These are phyloP conservation scores for Holacanthella duospinosa DNA, from an alignment of 2,888 invertebrate genomes.

Conservation along the genomic window DNA sequence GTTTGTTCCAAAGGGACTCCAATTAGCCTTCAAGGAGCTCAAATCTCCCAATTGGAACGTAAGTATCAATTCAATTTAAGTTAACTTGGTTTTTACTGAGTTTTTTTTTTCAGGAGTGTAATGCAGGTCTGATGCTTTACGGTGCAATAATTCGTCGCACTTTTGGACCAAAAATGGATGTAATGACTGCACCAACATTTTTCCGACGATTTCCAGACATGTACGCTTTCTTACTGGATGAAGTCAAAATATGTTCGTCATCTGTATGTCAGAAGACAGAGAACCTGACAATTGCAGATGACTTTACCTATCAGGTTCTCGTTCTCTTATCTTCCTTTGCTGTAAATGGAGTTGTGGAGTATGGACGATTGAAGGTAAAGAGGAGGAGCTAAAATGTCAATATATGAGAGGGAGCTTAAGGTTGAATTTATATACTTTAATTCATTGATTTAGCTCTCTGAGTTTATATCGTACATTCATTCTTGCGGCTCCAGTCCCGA, in stretches of 20 bases:
- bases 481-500: slow-evolving; percentile 56
- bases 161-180: slow-evolving; percentile 55
- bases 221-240: slow-evolving; percentile 49
- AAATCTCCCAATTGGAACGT: slow-evolving; percentile 66
- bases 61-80: no score
- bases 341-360: slow-evolving; percentile 26
- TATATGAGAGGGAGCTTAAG: background rate
- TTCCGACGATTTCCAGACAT: slow-evolving; percentile 61
- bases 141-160: slow-evolving; percentile 70
- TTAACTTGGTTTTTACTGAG: background rate
- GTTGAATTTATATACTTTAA: background rate
- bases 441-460: slow-evolving; percentile 47
- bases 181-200: slow-evolving; percentile 55
- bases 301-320: slow-evolving; percentile 33
- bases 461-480: slow-evolving; percentile 55
- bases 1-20: slow-evolving; percentile 59
- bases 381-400: no score
- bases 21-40: slow-evolving; percentile 63
- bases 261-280: slow-evolving; percentile 14
- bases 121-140: slow-evolving; percentile 74
- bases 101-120: slow-evolving; percentile 55
- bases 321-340: slow-evolving; percentile 32
- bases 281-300: slow-evolving; percentile 12
- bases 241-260: slow-evolving; percentile 40
- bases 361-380: slow-evolving; percentile 27